Evolutionary conservation across 2,888 invertebrate species (phyloP).

Genomic region (Caenorhabditis sp.): DNA sequence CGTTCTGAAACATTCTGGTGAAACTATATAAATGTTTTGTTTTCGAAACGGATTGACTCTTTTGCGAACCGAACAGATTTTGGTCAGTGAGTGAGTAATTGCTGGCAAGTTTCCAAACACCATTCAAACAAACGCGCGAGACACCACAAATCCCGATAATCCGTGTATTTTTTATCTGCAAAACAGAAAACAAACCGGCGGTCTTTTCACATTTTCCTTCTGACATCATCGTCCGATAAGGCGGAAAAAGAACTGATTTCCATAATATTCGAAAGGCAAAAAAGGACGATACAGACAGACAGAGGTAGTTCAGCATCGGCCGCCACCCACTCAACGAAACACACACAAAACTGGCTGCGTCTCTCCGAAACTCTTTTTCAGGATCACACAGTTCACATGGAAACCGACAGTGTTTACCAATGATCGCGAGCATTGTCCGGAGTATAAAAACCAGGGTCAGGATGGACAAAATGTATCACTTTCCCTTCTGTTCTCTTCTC

Average conservation of each 20-base stretch:
- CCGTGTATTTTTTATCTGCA: slow-evolving; percentile 17
- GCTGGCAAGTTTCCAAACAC: slow-evolving; percentile 27
- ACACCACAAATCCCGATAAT: slow-evolving; percentile 35
- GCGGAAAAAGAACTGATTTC: slow-evolving; percentile 12
- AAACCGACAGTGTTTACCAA: slow-evolving; percentile 43
- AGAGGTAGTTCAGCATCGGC: slow-evolving; percentile 48
- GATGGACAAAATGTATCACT: slow-evolving; percentile 1
- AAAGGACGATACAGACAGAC: slow-evolving; percentile 27
- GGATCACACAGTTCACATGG: slow-evolving; percentile 48
- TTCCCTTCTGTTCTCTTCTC: not conserved
- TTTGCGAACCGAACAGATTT: not conserved
- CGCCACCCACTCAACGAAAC: slow-evolving; percentile 12
- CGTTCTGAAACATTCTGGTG: not conserved
- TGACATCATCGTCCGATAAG: slow-evolving; percentile 8
- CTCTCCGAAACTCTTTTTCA: slow-evolving; percentile 20
- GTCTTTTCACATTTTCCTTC: not conserved
- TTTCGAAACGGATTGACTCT: slow-evolving; percentile 1
- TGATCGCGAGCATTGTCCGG: slow-evolving; percentile 30
- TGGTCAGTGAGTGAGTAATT: no score
- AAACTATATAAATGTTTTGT: slow-evolving; percentile 10
- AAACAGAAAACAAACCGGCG: not conserved
- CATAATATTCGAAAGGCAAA: slow-evolving; percentile 18
- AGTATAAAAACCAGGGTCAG: slow-evolving; percentile 21
- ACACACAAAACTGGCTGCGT: slow-evolving; percentile 24
- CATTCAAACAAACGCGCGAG: slow-evolving; percentile 26